Base-by-base conservation (phyloP, 2,113 vertebrate species). In the Oryzias melastigma region DNA sequence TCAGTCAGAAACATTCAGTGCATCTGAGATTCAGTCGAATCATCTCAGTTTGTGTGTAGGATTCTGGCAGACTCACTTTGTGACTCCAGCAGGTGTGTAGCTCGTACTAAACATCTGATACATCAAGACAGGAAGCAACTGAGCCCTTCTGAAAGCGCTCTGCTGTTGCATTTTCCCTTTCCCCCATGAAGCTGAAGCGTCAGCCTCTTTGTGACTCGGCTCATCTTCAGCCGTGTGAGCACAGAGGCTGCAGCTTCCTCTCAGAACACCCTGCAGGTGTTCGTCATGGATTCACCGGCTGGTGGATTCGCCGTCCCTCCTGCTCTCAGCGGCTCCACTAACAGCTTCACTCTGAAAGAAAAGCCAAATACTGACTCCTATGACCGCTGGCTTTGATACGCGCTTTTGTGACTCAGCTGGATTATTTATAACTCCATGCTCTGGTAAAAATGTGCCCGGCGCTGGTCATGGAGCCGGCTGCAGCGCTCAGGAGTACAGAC, bases 1-100 rank as follows among this genome's bases (percentile, higher is more conserved):
- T 87, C 83, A 84, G 73, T 84, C 51, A 25, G 67, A 85, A 71
- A 85, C 71, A 78, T 85, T 89, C 77, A 85, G 80, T 81, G 84
- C 82, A 82, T 79, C 71, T 4, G 24, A 78, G 56, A 70, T 55
- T 62, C 69, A 68, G 44, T 82, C 49, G 61, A 54, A 54, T 69
- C 58, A 53, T 77, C 58, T 56, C 46, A 62, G 45, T 43, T 56
- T 63, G 53, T 57, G 58, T 61, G 51, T 52, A 22, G 50, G 58
- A 52, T 29, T 80, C 57, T 65, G 58, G 44, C 59, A 13, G 68
- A 55, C 54, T 52, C 5, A 14, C n/a, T 48, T 64, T 47, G 50
- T 16, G 40, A 56, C 57, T 61, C 52, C 58, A 19, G 41, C 51
- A 27, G 29, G 41, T 16, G 46, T 16, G 18, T 25, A 41, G 57